phyloP scores from a whole-genome alignment of 2,797 vertebrate species.

The Enteromius argenteus region DNA sequence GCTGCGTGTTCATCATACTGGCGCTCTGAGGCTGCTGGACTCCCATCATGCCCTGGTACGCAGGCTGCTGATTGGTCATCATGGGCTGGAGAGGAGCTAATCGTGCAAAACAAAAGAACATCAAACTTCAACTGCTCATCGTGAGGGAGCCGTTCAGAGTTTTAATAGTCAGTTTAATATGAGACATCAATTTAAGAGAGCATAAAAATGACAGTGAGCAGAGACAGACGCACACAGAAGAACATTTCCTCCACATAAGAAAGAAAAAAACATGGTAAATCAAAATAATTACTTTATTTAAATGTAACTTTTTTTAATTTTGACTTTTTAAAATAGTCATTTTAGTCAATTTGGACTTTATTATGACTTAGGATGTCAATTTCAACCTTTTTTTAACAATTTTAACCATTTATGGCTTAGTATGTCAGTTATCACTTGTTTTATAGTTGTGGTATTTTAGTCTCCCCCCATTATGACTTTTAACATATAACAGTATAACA shows the following conservation, averaged over 20 bases:
- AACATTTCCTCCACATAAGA: not conserved
- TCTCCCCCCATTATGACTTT: not conserved
- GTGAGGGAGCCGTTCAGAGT: not conserved
- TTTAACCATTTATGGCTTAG: no score
- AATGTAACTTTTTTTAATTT: no score
- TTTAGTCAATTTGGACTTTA: no score
- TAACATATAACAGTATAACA: no score
- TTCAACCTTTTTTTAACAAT: no score
- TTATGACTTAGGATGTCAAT: no score
- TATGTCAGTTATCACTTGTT: no score
- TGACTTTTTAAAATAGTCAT: no score
- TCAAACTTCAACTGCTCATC: not conserved
- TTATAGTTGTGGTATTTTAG: no score
- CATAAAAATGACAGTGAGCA: not conserved
- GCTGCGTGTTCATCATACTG: conserved; percentile 88
- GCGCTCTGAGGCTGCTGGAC: conserved; percentile 94
- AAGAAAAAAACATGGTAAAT: not conserved
- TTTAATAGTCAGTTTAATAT: not conserved
- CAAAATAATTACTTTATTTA: not conserved
- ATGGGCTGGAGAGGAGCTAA: conserved; percentile 90
- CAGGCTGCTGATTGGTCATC: conserved; percentile 93
- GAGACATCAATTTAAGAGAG: not conserved
- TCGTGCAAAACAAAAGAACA: conserved; percentile 14
- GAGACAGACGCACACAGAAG: not conserved
- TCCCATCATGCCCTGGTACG: conserved; percentile 93